Conservation (phyloP, 2,888 invertebrate genomes). For the Dicycla oo region DNA sequence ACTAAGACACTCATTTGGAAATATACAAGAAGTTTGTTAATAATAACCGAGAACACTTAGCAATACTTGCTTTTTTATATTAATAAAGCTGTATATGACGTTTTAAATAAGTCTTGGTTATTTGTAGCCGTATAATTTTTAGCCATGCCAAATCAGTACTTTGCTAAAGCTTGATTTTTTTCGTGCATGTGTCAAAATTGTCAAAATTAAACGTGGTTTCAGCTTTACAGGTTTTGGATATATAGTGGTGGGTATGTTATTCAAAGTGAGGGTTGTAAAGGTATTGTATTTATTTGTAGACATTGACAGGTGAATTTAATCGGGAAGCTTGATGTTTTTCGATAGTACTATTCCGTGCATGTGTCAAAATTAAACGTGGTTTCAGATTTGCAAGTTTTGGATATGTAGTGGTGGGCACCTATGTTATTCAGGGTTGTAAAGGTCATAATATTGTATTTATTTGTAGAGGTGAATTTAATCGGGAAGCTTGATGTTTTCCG, state of each 20-base stretch:
- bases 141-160: no score
- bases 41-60: no score
- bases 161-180: no score
- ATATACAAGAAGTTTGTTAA: no score
- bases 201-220: conserved; percentile 43
- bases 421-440: not conserved
- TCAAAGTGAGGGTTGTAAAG: not conserved
- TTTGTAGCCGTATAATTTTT: no score
- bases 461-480: not conserved
- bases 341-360: no score
- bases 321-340: not conserved
- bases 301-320: not conserved
- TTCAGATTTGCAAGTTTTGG: conserved; percentile 13
- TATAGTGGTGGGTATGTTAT: not conserved
- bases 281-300: not conserved
- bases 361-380: no score
- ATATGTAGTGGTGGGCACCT: not conserved
- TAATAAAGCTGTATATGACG: no score
- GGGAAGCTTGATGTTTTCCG: not conserved
- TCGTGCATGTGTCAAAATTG: no score
- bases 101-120: no score
- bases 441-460: not conserved
- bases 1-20: no score
- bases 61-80: no score
- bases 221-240: conserved; percentile 13